phyloP scores from a whole-genome alignment of 2,797 vertebrate genomes.

The Vireo griseus region DNA sequence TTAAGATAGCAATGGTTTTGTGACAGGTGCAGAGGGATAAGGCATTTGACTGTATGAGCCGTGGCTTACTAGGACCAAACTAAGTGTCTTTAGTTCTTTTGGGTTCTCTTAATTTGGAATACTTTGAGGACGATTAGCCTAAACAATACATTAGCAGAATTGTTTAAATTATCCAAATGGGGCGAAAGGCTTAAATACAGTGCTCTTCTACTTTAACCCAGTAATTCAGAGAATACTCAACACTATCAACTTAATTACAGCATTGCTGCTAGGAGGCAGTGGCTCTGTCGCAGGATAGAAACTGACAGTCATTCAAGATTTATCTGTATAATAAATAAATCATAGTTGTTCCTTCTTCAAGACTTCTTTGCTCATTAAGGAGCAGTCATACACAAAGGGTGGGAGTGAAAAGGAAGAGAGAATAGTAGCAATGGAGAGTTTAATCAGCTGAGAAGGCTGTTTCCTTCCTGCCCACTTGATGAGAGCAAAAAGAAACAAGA shows the following conservation, averaged over 20 bases:
- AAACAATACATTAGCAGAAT: neutral
- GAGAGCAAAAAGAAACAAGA: neutral
- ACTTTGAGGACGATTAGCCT: neutral
- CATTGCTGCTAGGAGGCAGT: neutral
- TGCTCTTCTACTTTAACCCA: neutral
- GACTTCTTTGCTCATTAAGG: neutral
- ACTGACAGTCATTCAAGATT: neutral
- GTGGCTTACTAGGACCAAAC: neutral
- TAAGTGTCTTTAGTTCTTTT: neutral
- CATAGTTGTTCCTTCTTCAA: neutral
- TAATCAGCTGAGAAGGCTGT: neutral
- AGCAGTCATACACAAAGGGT: neutral
- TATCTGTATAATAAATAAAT: neutral
- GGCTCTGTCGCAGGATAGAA: neutral
- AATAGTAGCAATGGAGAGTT: neutral
- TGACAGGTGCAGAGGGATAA: neutral
- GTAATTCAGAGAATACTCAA: neutral
- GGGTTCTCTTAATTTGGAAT: neutral
- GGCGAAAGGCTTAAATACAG: neutral
- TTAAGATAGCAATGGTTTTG: neutral
- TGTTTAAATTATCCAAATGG: neutral
- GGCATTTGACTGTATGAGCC: neutral
- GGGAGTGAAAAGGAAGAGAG: neutral
- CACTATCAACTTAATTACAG: neutral
- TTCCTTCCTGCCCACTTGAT: neutral